Conservation (phyloP, 2,113 vertebrate species). For the Aspiorhynchus laticeps region DNA sequence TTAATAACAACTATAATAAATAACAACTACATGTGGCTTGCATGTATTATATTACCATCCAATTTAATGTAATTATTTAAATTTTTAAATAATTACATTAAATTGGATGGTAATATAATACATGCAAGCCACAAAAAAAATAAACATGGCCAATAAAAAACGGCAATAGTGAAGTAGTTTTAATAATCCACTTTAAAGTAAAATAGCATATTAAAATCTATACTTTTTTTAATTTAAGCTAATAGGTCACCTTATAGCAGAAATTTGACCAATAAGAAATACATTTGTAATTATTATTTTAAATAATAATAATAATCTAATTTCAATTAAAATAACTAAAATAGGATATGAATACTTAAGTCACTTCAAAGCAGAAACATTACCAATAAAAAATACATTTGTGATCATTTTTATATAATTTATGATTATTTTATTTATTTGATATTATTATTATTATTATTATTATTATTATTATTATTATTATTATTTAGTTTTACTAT, state of each 20-base stretch:
- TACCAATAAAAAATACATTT: neutral
- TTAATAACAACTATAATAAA: neutral
- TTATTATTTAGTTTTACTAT: neutral
- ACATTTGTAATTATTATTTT: too few relatives aligned
- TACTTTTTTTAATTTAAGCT: neutral
- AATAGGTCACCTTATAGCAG: neutral
- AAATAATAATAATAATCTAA: too few relatives aligned
- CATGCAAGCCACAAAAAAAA: neutral
- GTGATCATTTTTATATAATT: neutral
- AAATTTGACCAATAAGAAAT: neutral
- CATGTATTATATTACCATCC: too few relatives aligned
- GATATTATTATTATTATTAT: neutral
- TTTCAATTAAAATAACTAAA: neutral
- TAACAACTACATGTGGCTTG: too few relatives aligned
- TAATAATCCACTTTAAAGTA: neutral
- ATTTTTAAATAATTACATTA: too few relatives aligned
- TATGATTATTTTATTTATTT: neutral
- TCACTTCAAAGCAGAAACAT: neutral
- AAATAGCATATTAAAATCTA: neutral
- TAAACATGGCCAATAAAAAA: neutral
- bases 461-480: neutral
- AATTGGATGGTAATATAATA: neutral
- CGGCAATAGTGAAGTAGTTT: neutral
- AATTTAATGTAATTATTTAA: too few relatives aligned
- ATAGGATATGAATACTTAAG: neutral